phyloP scores from a whole-genome alignment of 92 coral and sea anemone species.

The Actinernus sp. region DNA sequence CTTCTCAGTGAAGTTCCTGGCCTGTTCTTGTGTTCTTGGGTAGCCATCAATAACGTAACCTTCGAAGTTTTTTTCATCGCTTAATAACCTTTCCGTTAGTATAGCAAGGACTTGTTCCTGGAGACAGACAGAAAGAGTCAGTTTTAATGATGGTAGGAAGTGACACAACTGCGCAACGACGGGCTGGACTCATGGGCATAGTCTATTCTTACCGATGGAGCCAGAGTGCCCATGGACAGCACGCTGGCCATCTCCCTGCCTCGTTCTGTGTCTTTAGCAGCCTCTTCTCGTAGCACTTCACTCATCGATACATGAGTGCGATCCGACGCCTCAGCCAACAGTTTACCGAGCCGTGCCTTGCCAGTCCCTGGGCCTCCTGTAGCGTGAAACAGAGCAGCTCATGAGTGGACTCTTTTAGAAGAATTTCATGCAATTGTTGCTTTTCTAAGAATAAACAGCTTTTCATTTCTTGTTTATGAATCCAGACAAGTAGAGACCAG shows the following conservation, averaged over 20 bases:
- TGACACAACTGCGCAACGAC: no score
- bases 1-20: constrained; percentile 82
- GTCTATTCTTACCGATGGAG: constrained; percentile 72
- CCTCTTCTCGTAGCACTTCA: constrained; percentile 67
- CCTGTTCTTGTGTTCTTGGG: constrained; percentile 87
- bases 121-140: background rate
- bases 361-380: constrained; percentile 81
- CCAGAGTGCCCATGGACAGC: constrained; percentile 60
- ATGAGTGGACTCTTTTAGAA: no score
- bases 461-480: no score
- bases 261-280: constrained; percentile 67
- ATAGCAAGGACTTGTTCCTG: constrained; percentile 70
- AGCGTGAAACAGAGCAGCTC: background rate
- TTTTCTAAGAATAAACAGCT: no score
- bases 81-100: constrained; percentile 64
- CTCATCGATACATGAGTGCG: constrained; percentile 81
- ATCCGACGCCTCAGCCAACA: constrained; percentile 69
- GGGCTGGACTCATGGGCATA: no score
- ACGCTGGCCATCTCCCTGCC: constrained; percentile 49
- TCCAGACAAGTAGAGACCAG: no score
- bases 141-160: no score
- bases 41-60: constrained; percentile 90
- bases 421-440: no score
- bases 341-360: constrained; percentile 65
- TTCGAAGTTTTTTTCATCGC: constrained; percentile 78